Percentiles rank a stretch among this genome's conserved stretches.
These are phyloP conservation scores for Aquatica leii DNA, from an alignment of 2,888 invertebrate genomes.

Conservation along the genomic window DNA sequence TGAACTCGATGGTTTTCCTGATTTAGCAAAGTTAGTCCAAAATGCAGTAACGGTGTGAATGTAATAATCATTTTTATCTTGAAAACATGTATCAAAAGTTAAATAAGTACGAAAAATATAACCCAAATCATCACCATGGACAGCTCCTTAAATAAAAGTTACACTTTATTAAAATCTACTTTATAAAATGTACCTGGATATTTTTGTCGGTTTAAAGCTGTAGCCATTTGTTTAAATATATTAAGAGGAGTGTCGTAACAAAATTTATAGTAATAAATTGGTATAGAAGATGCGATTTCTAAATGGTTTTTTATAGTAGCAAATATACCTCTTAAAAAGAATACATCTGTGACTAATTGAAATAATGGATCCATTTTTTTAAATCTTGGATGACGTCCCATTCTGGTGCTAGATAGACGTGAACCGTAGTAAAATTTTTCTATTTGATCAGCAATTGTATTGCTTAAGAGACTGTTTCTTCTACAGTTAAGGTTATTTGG, in stretches of 20 bases:
- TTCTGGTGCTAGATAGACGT: constrained; percentile 10
- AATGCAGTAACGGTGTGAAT: constrained; percentile 28
- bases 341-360: constrained; percentile 36
- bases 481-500: constrained; percentile 26
- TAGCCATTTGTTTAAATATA: constrained; percentile 31
- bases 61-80: constrained; percentile 23
- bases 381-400: constrained; percentile 21
- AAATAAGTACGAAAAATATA: constrained; percentile 38
- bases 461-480: constrained; percentile 17
- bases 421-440: constrained; percentile 28
- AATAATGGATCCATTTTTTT: constrained; percentile 26
- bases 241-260: constrained; percentile 36
- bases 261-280: constrained; percentile 41
- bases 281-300: constrained; percentile 25
- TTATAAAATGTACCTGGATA: constrained; percentile 20
- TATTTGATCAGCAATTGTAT: constrained; percentile 28
- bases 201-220: constrained; percentile 6
- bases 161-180: neutral
- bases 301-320: constrained; percentile 31
- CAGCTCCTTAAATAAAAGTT: constrained; percentile 32
- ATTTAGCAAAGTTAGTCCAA: constrained; percentile 39
- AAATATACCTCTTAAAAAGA: constrained; percentile 37
- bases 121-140: constrained; percentile 39
- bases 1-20: constrained; percentile 23
- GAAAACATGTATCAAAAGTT: constrained; percentile 24